Base-by-base conservation (phyloP, 2,888 invertebrate species). In the Heliconius hortense region DNA sequence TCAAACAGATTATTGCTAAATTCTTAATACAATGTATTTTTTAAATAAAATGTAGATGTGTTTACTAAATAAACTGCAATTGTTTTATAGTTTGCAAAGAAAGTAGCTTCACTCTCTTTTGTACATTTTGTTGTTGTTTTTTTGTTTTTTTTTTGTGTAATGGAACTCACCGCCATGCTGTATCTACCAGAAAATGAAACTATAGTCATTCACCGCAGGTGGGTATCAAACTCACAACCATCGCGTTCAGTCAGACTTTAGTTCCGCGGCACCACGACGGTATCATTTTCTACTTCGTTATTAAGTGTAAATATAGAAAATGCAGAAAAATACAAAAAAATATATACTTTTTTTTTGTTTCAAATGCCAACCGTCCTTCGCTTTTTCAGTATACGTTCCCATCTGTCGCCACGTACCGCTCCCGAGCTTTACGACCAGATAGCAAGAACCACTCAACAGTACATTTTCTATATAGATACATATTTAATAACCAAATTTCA, bases 341-440 rank as follows among this genome's bases (percentile, higher is more conserved):
- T n/a, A n/a, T n/a, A n/a, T n/a, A n/a, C n/a, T n/a, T n/a, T n/a
- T n/a, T n/a, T n/a, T n/a, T n/a, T n/a, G n/a, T n/a, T 79, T 79
- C 78, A 79, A 81, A 76, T 89, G 86, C 83, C 77, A 82, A 83
- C 90, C 75, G 81, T 91, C 90, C 90, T 71, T 69, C 81, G 82
- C 80, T 89, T 91, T 91, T 90, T 90, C 86, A 88, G 90, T 91
- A 88, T 88, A 90, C 87, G 86, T 87, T 85, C 88, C 89, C 92
- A 92, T 93, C 91, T 92, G 93, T 93, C 92, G 88, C 90, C 92
- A 86, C 89, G 87, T 85, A 87, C 85, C 86, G 90, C 87, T 88
- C 87, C 86, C 87, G 86, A 83, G 79, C 79, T 81, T 79, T 78
- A 76, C 77, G 77, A 82, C 90, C 89, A 89, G 79, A 82, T 67